Percentiles rank a stretch among this genome's conserved stretches.
Evolutionary conservation across 2,797 vertebrate genomes (phyloP).

Genomic region (Sebastes elongatus): DNA sequence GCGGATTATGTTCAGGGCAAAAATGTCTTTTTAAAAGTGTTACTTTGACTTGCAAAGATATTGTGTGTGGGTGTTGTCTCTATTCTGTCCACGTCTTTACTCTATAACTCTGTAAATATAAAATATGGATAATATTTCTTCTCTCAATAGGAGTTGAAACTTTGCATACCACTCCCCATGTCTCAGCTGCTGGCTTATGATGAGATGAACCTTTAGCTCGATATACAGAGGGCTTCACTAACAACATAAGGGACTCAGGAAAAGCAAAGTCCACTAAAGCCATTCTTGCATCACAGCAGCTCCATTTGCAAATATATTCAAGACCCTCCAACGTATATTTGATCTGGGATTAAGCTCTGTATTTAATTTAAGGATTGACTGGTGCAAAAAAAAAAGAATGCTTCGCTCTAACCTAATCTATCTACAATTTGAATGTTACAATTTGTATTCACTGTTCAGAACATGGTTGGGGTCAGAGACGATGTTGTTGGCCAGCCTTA

Average conservation of each 20-base stretch:
- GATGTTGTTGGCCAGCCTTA: neutral
- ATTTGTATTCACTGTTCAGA: neutral
- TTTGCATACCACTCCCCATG: neutral
- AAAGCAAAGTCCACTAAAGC: conserved; percentile 2
- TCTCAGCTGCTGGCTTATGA: neutral
- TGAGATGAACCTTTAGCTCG: neutral
- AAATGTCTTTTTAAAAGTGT: neutral
- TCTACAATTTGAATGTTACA: neutral
- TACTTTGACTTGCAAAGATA: neutral
- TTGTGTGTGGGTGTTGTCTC: neutral
- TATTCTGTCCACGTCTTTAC: neutral
- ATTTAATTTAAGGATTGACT: neutral
- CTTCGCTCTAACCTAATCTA: neutral
- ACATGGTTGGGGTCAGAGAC: neutral
- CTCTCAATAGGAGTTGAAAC: neutral
- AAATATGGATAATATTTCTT: neutral
- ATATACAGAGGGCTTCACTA: neutral
- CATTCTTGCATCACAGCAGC: neutral
- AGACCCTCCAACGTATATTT: neutral
- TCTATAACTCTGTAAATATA: neutral
- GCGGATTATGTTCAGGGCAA: neutral
- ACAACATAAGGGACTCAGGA: conserved; percentile 1
- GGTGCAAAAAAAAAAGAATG: neutral
- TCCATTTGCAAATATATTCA: neutral
- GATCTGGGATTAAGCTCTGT: neutral